phyloP scores from a whole-genome alignment of 2,888 invertebrate species.

The Chloromyia formosa region DNA sequence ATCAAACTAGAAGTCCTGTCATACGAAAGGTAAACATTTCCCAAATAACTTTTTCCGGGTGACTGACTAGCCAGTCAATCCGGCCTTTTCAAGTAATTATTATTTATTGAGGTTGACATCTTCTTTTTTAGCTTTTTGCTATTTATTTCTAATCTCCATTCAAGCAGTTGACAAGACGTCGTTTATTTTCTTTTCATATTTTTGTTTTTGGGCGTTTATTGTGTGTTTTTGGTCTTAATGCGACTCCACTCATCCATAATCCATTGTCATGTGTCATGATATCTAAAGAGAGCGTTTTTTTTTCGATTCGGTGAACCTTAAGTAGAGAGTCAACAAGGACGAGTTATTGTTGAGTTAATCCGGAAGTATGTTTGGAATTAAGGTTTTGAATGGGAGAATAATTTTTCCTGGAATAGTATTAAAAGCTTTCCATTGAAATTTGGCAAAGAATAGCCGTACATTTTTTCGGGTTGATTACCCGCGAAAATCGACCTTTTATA shows the following conservation, averaged over 20 bases:
- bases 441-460: too few species aligned
- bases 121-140: neutral
- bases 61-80: neutral
- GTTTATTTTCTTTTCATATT: neutral
- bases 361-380: too few species aligned
- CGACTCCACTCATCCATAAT: conserved; percentile 9
- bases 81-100: neutral
- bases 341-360: too few species aligned
- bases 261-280: conserved; percentile 4
- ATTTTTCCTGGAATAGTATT: too few species aligned
- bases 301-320: neutral
- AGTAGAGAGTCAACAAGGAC: neutral
- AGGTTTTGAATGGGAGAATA: too few species aligned
- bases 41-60: neutral
- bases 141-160: neutral
- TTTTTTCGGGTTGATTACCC: too few species aligned
- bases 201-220: neutral
- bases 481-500: too few species aligned
- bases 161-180: too few species aligned
- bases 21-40: neutral
- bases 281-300: conserved; percentile 7
- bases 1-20: neutral
- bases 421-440: too few species aligned
- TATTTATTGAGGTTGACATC: neutral
- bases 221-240: neutral